Base-by-base conservation (phyloP, 2,888 invertebrate genomes). In the Biston betularia region DNA sequence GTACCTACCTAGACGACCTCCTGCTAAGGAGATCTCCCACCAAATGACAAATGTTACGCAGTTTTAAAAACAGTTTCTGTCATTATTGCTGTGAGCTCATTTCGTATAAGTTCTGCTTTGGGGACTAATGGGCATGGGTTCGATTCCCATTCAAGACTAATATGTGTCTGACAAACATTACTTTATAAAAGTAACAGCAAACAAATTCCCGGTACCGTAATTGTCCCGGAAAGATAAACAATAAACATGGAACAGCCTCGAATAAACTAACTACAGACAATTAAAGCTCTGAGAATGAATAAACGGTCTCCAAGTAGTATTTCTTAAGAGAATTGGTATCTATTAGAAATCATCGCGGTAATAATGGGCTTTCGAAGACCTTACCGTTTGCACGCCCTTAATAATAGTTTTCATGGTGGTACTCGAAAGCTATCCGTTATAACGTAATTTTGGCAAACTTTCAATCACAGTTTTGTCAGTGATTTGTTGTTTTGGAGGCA, bases 341-440 rank as follows among this genome's bases (percentile, higher is more conserved):
- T 82, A 80, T 84, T 83, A 82, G 81, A 81, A 84, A 84, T 83
- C 77, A 85, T 84, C 85, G 80, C 72, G 70, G 79, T 78, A 80
- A 80, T 81, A 80, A 80, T 82, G 75, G 80, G 75, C 76, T 69
- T 73, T 73, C 74, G 72, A 76, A 80, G 75, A 77, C 80, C 84
- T 83, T 86, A 85, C 80, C 73, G 79, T 73, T 56, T 45, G 65
- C n/a, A 38, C 24, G 60, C 45, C 63, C n/a, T 48, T 55, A 59
- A 65, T 58, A 53, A 42, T 24, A 48, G 65, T 65, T 57, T 49
- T 62, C 42, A 33, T 52, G 9, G 14, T n/a, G 33, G 46, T 59
- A 72, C 77, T 81, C 81, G 81, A 86, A 83, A 85, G 84, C 74
- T 35, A n/a, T 33, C 33, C 10, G 45, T 50, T 50, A 2, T 34